A percentile compares a stretch with the other conserved stretches of the same genome.
phyloP scores from a whole-genome alignment of 2,797 vertebrate genomes.

The Danio tinwini region DNA sequence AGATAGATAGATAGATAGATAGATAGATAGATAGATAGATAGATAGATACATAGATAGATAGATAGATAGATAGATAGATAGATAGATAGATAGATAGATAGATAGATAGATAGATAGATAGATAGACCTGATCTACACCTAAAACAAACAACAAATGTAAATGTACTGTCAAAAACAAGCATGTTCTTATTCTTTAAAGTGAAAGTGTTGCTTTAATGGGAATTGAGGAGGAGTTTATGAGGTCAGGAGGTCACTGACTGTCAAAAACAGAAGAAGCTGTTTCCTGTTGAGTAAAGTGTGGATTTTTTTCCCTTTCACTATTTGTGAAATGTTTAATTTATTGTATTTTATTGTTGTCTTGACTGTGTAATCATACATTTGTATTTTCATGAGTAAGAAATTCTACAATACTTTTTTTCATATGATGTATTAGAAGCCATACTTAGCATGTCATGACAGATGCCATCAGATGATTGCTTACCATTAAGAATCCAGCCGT shows the following conservation, averaged over 20 bases:
- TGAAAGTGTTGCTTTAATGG: not conserved
- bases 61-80: not conserved
- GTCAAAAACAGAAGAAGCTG: not conserved
- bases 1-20: too few species aligned
- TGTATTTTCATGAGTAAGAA: too few species aligned
- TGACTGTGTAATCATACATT: not conserved
- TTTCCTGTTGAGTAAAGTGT: not conserved
- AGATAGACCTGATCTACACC: too few species aligned
- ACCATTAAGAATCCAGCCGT: not conserved
- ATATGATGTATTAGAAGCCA: not conserved
- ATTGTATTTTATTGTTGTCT: not conserved
- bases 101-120: not conserved
- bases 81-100: not conserved
- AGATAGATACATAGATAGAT: too few species aligned
- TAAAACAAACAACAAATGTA: too few species aligned
- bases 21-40: too few species aligned
- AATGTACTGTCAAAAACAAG: slow-evolving; percentile 12
- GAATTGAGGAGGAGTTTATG: slow-evolving; percentile 11
- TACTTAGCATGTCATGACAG: too few species aligned
- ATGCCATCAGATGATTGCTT: not conserved
- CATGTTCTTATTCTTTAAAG: not conserved
- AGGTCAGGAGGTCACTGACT: not conserved
- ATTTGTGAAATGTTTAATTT: not conserved
- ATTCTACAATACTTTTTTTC: not conserved
- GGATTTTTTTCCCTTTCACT: not conserved